phyloP scores from a whole-genome alignment of 2,888 invertebrate genomes.

The Sthenelais limicola region DNA sequence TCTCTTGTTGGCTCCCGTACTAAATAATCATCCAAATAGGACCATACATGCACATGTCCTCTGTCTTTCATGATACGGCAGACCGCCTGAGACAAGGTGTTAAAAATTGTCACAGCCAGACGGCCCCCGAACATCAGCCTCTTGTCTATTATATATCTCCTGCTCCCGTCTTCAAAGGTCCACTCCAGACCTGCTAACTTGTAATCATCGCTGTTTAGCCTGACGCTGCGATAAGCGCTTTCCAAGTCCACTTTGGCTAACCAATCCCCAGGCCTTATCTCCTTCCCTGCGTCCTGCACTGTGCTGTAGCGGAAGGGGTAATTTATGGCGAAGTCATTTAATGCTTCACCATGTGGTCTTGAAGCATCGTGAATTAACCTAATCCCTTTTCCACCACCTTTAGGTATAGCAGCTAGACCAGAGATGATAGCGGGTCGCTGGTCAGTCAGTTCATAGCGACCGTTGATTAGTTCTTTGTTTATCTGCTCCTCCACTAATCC shows the following conservation, averaged over 20 bases:
- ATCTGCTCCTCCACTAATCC: slow-evolving; percentile 23
- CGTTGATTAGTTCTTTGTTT: slow-evolving; percentile 24
- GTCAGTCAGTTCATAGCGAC: not conserved
- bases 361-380: slow-evolving; percentile 30
- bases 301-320: not conserved
- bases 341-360: not conserved
- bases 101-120: slow-evolving; percentile 24
- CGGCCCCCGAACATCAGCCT: slow-evolving; percentile 25
- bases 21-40: slow-evolving; percentile 30
- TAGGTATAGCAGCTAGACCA: slow-evolving; percentile 33
- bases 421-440: not conserved
- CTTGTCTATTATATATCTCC: slow-evolving; percentile 3
- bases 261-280: not conserved
- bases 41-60: not conserved
- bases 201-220: not conserved
- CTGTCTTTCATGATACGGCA: not conserved
- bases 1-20: not conserved
- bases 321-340: slow-evolving; percentile 11
- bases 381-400: not conserved
- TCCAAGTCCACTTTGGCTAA: slow-evolving; percentile 25
- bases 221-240: slow-evolving; percentile 3
- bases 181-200: slow-evolving; percentile 17
- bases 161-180: slow-evolving; percentile 1
- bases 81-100: slow-evolving; percentile 32
- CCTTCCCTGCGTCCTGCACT: slow-evolving; percentile 4